phyloP scores from a whole-genome alignment of 2,888 invertebrate genomes.

The Nomada ferruginata region DNA sequence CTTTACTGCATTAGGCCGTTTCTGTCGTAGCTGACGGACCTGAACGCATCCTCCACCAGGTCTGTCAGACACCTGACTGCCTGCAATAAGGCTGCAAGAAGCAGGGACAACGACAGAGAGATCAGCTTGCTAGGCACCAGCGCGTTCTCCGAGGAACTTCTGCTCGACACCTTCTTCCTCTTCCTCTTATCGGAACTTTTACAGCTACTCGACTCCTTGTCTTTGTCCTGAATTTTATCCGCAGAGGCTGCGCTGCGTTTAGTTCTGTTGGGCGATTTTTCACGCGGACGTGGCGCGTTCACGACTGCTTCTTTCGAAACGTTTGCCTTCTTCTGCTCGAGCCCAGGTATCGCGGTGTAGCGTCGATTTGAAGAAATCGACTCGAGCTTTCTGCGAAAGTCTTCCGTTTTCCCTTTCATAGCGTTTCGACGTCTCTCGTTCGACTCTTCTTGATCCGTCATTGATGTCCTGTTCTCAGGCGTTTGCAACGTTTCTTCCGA shows the following conservation, averaged over 20 bases:
- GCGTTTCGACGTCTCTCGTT: conserved; percentile 59
- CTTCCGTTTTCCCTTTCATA: conserved; percentile 72
- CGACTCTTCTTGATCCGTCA: conserved; percentile 29
- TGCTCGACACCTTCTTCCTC: conserved; percentile 70
- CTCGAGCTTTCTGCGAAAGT: conserved; percentile 71
- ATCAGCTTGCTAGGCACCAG: conserved; percentile 85
- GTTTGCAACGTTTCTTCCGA: conserved; percentile 73
- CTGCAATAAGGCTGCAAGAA: conserved; percentile 87
- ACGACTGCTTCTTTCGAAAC: conserved; percentile 22
- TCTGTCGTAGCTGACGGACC: conserved; percentile 77
- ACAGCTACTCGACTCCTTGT: conserved; percentile 37
- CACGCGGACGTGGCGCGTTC: conserved; percentile 38
- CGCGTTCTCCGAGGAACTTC: conserved; percentile 71
- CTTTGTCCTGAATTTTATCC: conserved; percentile 42
- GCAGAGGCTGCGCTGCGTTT: conserved; percentile 9
- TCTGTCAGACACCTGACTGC: conserved; percentile 88
- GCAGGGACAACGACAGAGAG: conserved; percentile 87
- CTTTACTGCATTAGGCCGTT: conserved; percentile 68
- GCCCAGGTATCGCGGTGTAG: conserved; percentile 39
- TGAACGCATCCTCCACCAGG: conserved; percentile 86
- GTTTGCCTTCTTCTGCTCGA: conserved; percentile 46
- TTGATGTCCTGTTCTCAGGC: conserved; percentile 26
- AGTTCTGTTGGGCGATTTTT: conserved; percentile 52
- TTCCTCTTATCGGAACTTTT: conserved; percentile 71
- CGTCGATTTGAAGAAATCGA: conserved; percentile 68